Conservation (phyloP, 2,888 invertebrate genomes). For the Melipona bicolor region DNA sequence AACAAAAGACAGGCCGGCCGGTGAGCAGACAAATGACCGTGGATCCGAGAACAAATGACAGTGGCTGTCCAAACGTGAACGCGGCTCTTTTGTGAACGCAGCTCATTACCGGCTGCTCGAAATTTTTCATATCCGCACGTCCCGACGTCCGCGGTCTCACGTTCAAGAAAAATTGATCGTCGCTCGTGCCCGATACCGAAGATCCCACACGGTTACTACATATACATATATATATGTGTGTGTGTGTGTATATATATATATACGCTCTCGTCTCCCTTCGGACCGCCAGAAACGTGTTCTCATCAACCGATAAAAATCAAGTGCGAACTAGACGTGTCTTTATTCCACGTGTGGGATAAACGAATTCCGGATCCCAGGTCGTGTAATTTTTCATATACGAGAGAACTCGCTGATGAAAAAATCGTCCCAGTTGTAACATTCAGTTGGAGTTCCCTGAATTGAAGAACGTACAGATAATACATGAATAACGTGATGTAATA, state of each 20-base stretch:
- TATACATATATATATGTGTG: neutral
- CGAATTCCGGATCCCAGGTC: no score
- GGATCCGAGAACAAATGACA: slow-evolving; percentile 83
- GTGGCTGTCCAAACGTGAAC: slow-evolving; percentile 73
- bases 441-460: no score
- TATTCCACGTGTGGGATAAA: no score
- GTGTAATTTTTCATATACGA: no score
- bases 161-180: slow-evolving; percentile 74
- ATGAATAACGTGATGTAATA: no score
- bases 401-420: no score
- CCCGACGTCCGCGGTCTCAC: slow-evolving; percentile 42
- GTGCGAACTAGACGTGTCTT: no score
- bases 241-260: no score
- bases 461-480: no score
- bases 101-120: slow-evolving; percentile 81
- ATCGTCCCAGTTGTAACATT: no score
- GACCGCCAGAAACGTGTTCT: neutral
- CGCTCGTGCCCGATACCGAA: slow-evolving; percentile 45
- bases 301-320: neutral
- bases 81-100: slow-evolving; percentile 78
- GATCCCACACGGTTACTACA: neutral
- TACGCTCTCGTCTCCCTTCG: neutral
- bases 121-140: slow-evolving; percentile 80
- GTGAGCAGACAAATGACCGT: slow-evolving; percentile 80
- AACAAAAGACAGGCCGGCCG: slow-evolving; percentile 76